Conservation (phyloP, 2,888 invertebrate species). For the Conistra vaccinii region DNA sequence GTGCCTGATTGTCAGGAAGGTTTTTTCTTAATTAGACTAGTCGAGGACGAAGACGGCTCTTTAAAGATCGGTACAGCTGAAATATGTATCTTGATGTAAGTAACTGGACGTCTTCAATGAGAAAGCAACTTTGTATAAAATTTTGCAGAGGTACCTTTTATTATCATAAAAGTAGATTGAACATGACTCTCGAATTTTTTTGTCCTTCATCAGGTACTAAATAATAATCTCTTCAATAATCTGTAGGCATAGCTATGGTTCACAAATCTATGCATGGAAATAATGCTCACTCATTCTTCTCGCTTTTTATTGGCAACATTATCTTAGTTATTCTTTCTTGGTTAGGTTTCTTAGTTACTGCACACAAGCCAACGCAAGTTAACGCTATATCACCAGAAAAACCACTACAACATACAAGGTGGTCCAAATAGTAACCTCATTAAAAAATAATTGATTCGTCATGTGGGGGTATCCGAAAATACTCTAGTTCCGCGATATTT, state of each 20-base stretch:
- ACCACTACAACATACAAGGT: no score
- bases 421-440: no score
- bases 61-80: not conserved
- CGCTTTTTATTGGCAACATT: not conserved
- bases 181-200: not conserved
- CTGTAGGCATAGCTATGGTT: no score
- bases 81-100: not conserved
- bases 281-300: not conserved
- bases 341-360: not conserved
- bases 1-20: conserved; percentile 3
- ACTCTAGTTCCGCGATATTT: no score
- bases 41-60: not conserved
- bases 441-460: no score
- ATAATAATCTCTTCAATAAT: not conserved
- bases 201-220: not conserved
- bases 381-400: no score
- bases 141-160: not conserved
- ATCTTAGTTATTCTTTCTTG: not conserved
- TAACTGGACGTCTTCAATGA: not conserved
- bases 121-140: not conserved
- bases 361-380: not conserved
- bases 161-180: not conserved
- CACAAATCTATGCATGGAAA: not conserved
- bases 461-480: no score
- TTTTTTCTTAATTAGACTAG: conserved; percentile 5